These are phyloP conservation scores for Cygnus olor DNA, from an alignment of 2,797 vertebrate species.

Conservation along the genomic window DNA sequence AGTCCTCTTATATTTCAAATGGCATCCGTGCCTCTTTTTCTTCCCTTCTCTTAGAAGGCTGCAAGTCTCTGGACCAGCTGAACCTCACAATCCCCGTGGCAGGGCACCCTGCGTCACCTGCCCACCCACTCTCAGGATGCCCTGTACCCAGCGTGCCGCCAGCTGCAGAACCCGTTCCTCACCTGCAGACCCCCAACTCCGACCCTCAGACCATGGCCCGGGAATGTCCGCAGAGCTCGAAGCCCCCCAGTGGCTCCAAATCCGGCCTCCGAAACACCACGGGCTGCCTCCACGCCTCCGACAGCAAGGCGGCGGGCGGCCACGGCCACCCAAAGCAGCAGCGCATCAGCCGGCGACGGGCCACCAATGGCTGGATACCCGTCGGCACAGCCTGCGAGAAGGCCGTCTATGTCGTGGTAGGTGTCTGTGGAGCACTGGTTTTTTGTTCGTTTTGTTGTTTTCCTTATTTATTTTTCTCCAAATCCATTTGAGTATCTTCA, in stretches of 20 bases:
- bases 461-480: no score
- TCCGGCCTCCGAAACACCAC: constrained; percentile 84
- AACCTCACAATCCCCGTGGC: constrained; percentile 88
- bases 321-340: constrained; percentile 86
- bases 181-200: constrained; percentile 90
- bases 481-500: not conserved
- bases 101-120: constrained; percentile 86
- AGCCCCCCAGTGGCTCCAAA: constrained; percentile 92
- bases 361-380: constrained; percentile 95
- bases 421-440: constrained; percentile 44
- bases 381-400: constrained; percentile 92
- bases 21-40: not conserved
- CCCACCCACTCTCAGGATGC: constrained; percentile 92
- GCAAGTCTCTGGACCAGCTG: constrained; percentile 89
- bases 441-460: no score
- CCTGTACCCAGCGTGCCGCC: constrained; percentile 93
- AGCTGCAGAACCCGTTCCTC: constrained; percentile 92
- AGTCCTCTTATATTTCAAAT: not conserved
- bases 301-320: constrained; percentile 84
- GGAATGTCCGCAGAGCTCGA: constrained; percentile 94
- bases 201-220: constrained; percentile 92
- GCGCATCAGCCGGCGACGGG: constrained; percentile 86
- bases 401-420: constrained; percentile 95
- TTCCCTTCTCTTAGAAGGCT: constrained; percentile 74
- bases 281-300: constrained; percentile 85